phyloP scores from a whole-genome alignment of 2,888 invertebrate species.

The Hedychridium roseum region DNA sequence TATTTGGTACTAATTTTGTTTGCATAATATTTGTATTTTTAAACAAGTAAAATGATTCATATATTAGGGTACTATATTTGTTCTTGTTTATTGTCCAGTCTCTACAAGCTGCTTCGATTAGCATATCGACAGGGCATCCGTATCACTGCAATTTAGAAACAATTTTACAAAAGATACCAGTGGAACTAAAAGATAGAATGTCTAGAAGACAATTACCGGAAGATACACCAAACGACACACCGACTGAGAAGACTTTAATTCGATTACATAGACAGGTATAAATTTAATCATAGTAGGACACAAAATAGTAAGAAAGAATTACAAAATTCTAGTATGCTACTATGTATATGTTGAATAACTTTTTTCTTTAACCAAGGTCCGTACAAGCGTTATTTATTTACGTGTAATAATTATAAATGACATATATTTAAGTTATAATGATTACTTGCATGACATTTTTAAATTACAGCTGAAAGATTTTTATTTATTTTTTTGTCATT shows the following conservation, averaged over 20 bases:
- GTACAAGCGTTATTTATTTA: no score
- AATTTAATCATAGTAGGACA: slow-evolving; percentile 10
- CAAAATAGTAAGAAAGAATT: no score
- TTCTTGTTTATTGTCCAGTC: slow-evolving; percentile 68
- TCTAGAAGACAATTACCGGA: slow-evolving; percentile 70
- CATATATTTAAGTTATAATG: neutral
- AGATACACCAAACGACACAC: slow-evolving; percentile 72
- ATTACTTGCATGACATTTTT: neutral
- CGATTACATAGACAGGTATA: slow-evolving; percentile 88
- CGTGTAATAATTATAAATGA: slow-evolving; percentile 13
- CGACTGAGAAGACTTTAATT: slow-evolving; percentile 85
- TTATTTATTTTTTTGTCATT: slow-evolving; percentile 26
- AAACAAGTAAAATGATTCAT: no score
- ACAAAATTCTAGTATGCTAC: no score
- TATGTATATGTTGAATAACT: no score
- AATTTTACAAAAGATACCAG: slow-evolving; percentile 87
- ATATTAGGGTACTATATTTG: no score
- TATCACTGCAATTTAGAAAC: slow-evolving; percentile 84
- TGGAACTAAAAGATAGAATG: slow-evolving; percentile 79
- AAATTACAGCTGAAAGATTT: slow-evolving; percentile 1
- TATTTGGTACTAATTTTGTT: slow-evolving; percentile 6
- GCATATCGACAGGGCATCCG: slow-evolving; percentile 79
- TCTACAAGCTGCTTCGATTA: slow-evolving; percentile 80
- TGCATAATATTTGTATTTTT: neutral
- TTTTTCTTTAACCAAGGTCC: no score